Conservation (phyloP, 1,140 invertebrate genomes). For the Daktulosphaira vitifoliae region DNA sequence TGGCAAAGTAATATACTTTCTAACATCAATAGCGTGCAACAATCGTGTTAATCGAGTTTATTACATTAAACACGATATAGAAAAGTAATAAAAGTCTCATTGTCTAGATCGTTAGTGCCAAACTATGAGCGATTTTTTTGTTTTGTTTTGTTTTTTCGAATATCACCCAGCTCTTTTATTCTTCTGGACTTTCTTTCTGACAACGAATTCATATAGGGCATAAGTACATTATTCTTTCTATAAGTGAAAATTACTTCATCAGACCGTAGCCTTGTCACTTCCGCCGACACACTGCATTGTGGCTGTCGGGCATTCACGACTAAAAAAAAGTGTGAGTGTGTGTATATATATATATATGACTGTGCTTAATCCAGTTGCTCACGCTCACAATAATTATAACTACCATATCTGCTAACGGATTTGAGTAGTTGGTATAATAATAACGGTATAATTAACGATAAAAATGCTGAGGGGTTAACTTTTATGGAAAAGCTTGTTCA, state of each 20-base stretch:
- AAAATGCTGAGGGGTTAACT: no score
- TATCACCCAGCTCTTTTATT: neutral
- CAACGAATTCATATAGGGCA: no score
- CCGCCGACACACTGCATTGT: neutral
- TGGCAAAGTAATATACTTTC: conserved; percentile 7
- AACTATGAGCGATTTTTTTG: conserved; percentile 6
- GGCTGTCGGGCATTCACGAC: conserved; percentile 17
- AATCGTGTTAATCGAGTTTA: conserved; percentile 25
- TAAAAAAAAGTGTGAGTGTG: no score
- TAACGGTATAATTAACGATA: no score
- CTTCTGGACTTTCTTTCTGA: neutral
- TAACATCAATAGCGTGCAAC: conserved; percentile 27
- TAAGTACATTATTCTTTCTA: neutral
- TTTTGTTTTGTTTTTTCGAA: neutral
- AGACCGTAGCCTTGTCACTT: conserved; percentile 14
- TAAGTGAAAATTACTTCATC: conserved; percentile 23
- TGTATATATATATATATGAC: no score
- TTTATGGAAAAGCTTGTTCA: no score
- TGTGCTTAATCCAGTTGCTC: no score
- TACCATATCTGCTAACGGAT: no score
- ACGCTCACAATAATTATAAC: no score
- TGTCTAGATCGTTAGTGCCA: conserved; percentile 11
- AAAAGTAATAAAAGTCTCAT: conserved; percentile 12
- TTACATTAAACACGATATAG: conserved; percentile 10
- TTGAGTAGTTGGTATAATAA: no score